These are phyloP conservation scores for Piprites chloris DNA, from an alignment of 2,113 vertebrate species.

Conservation along the genomic window DNA sequence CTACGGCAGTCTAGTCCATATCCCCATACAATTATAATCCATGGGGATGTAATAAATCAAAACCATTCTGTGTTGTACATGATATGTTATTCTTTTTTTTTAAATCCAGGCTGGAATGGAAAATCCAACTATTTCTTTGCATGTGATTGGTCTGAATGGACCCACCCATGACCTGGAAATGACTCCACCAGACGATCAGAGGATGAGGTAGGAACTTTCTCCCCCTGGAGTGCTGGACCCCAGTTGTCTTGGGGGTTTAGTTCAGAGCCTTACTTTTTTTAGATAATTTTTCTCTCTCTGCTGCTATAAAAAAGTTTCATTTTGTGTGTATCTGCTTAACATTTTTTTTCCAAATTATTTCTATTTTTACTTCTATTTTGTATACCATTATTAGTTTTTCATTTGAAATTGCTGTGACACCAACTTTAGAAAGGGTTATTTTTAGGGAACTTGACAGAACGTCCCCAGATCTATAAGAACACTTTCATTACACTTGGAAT, in stretches of 20 bases:
- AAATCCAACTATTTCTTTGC: constrained; percentile 91
- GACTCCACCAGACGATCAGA: constrained; percentile 88
- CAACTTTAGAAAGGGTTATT: background rate
- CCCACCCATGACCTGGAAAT: constrained; percentile 93
- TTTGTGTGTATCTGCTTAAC: background rate
- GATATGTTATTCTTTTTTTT: background rate
- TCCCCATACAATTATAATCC: background rate
- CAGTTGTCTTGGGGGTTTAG: background rate
- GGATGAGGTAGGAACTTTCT: constrained; percentile 83
- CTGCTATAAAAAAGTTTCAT: background rate
- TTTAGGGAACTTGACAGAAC: background rate
- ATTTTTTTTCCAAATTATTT: background rate
- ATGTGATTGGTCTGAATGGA: constrained; percentile 92
- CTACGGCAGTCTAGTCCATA: background rate
- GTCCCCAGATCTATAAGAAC: background rate
- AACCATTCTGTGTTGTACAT: background rate
- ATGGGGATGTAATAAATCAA: background rate
- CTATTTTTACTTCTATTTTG: background rate
- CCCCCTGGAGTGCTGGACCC: background rate
- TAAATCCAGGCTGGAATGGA: constrained; percentile 86
- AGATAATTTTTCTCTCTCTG: background rate
- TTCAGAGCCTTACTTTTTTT: background rate
- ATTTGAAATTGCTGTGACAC: background rate
- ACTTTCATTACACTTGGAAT: background rate
- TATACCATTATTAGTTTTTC: background rate